Conservation (phyloP, 1,140 invertebrate genomes). For the Episyrphus balteatus region DNA sequence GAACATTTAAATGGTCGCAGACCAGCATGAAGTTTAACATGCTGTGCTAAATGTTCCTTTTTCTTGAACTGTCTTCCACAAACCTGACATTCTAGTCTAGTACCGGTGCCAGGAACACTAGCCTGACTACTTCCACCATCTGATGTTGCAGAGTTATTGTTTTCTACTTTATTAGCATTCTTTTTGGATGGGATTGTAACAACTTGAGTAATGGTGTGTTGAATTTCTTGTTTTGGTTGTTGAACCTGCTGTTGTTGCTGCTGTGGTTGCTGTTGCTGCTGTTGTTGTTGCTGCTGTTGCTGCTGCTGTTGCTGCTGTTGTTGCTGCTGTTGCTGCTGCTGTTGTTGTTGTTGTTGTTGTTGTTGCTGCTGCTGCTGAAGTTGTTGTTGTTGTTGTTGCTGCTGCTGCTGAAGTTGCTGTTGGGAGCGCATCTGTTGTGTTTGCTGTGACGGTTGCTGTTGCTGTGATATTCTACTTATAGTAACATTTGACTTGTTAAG, state of each 20-base stretch:
- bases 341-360: background rate
- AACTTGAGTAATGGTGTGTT: background rate
- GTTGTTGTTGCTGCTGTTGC: slow-evolving; percentile 1
- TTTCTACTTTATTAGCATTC: background rate
- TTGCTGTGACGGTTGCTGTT: slow-evolving; percentile 1
- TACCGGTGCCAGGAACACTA: background rate
- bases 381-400: slow-evolving; percentile 4
- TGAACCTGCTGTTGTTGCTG: background rate
- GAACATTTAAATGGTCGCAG: slow-evolving; percentile 49
- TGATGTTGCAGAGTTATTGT: background rate
- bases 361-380: slow-evolving; percentile 2
- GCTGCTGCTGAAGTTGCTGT: slow-evolving; percentile 3
- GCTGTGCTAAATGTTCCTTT: slow-evolving; percentile 59
- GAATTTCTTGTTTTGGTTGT: background rate
- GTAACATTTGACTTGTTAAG: slow-evolving; percentile 30
- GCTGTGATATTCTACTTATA: slow-evolving; percentile 22
- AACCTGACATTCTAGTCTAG: slow-evolving; percentile 26
- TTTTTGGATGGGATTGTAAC: background rate
- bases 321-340: background rate
- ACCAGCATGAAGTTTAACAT: slow-evolving; percentile 62
- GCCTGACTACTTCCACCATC: background rate
- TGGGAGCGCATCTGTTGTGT: slow-evolving; percentile 2
- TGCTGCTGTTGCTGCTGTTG: background rate
- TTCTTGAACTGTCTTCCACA: slow-evolving; percentile 62
- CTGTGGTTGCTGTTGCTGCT: background rate